A percentile compares a stretch with the other conserved stretches of the same genome.
These are phyloP conservation scores for Thermophis baileyi DNA, from an alignment of 2,113 vertebrate genomes.

Conservation along the genomic window DNA sequence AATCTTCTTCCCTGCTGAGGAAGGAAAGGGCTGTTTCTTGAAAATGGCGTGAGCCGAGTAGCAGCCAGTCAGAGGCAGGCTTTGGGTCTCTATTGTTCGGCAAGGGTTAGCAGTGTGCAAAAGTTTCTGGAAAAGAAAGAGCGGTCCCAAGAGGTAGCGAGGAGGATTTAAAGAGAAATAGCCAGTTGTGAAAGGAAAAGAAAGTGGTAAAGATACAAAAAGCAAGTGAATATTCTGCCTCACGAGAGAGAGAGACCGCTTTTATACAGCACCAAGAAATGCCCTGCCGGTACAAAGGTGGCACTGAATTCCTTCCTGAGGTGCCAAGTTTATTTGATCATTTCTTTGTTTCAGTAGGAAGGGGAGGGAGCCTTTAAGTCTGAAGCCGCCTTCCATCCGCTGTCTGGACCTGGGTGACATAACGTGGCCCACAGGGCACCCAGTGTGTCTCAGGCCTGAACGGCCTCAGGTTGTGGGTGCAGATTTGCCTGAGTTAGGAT, in stretches of 20 bases:
- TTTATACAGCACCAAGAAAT: neutral
- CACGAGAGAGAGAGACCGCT: neutral
- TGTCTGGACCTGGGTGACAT: neutral
- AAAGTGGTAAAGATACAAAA: neutral
- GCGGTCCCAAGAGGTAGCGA: neutral
- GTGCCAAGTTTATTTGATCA: neutral
- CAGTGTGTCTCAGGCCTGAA: neutral
- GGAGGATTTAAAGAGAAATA: neutral
- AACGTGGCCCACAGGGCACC: neutral
- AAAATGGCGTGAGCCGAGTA: neutral
- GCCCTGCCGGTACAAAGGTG: neutral
- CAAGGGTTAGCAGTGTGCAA: fast-evolving
- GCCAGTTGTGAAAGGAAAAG: neutral
- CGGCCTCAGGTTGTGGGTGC: neutral
- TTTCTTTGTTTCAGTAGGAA: neutral
- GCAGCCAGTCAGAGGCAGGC: fast-evolving
- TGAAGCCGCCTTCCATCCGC: too few relatives aligned
- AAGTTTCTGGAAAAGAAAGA: neutral
- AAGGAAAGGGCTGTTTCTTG: fast-evolving
- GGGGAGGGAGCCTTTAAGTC: neutral
- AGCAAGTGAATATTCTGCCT: neutral
- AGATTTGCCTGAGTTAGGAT: neutral
- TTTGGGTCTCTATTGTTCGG: fast-evolving
- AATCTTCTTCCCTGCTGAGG: fast-evolving
- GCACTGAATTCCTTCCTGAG: too few relatives aligned